Percentiles rank a stretch among this genome's conserved stretches.
These are phyloP conservation scores for Pelecanoides urinatrix DNA, from an alignment of 2,113 vertebrate genomes.

Conservation along the genomic window DNA sequence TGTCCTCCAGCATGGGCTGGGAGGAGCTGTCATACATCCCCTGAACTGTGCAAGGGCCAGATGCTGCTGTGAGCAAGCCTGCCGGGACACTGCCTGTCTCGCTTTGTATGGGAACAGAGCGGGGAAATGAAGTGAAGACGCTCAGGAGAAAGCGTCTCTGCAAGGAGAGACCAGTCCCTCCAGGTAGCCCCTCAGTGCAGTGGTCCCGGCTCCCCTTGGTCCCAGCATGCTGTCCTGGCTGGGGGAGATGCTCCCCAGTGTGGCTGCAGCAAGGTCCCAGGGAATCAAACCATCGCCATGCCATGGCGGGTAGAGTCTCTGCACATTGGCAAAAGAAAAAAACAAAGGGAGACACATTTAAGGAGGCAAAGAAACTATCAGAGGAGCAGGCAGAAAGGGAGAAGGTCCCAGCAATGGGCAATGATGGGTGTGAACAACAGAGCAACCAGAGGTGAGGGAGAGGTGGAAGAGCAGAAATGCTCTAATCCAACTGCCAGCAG, in stretches of 20 bases:
- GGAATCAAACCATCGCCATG: not conserved
- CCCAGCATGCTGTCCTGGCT: not conserved
- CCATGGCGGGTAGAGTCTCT: not conserved
- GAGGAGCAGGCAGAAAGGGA: not conserved
- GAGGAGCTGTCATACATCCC: not conserved
- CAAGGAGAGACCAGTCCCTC: not conserved
- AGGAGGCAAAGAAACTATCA: not conserved
- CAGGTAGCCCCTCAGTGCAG: not conserved
- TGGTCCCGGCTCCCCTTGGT: not conserved
- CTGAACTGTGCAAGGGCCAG: not conserved
- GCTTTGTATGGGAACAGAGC: not conserved
- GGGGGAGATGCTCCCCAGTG: not conserved
- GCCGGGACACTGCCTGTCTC: not conserved
- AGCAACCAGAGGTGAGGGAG: not conserved
- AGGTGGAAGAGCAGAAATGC: not conserved
- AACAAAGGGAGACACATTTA: not conserved
- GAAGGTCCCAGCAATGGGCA: not conserved
- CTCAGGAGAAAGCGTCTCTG: not conserved
- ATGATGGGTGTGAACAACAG: not conserved
- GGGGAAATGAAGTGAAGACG: not conserved
- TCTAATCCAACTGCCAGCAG: not conserved
- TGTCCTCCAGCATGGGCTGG: not conserved
- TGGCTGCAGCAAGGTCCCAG: not conserved
- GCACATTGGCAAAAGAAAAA: not conserved
- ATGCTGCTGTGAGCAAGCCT: not conserved